A percentile compares a stretch with the other conserved stretches of the same genome.
These are phyloP conservation scores for Paramacrobiotus metropolitanus DNA, from an alignment of 1,140 invertebrate species.

Conservation along the genomic window DNA sequence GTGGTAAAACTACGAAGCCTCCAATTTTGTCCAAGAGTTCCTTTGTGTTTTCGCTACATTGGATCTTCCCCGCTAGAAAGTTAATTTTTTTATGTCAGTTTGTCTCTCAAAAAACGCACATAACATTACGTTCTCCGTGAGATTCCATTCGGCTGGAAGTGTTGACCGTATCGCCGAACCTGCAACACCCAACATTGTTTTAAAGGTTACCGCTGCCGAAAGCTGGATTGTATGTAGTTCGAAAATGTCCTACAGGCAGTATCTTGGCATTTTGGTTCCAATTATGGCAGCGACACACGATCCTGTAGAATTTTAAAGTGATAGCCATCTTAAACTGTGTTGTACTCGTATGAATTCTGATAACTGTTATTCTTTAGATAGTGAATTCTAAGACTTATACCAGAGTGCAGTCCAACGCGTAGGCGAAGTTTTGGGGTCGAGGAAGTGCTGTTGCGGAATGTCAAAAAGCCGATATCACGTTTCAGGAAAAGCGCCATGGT, in stretches of 20 bases:
- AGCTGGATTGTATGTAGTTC: background rate
- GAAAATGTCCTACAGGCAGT: constrained; percentile 35
- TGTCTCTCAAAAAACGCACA: constrained; percentile 1
- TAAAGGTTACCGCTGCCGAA: background rate
- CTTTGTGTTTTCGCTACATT: constrained; percentile 74
- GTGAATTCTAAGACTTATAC: constrained; percentile 26
- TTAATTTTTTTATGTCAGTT: constrained; percentile 12
- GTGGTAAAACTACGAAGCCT: constrained; percentile 59
- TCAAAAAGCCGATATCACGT: background rate
- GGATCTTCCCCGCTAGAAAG: constrained; percentile 76
- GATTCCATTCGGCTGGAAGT: constrained; percentile 83
- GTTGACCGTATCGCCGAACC: constrained; percentile 77
- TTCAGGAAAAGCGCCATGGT: constrained; percentile 40
- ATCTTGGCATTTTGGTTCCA: constrained; percentile 68
- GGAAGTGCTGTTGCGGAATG: background rate
- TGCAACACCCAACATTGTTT: background rate
- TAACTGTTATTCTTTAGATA: too few species aligned
- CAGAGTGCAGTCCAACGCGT: constrained; percentile 80
- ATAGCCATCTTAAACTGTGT: background rate
- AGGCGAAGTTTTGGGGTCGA: constrained; percentile 49
- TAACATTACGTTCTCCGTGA: constrained; percentile 54
- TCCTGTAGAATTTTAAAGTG: constrained; percentile 29
- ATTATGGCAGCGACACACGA: constrained; percentile 75
- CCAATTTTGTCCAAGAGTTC: constrained; percentile 61
- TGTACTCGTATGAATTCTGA: too few species aligned